Evolutionary conservation across 2,113 vertebrate species (phyloP), one percentile per base, ranked within the genome.

Genomic region (Steatornis caripensis): DNA sequence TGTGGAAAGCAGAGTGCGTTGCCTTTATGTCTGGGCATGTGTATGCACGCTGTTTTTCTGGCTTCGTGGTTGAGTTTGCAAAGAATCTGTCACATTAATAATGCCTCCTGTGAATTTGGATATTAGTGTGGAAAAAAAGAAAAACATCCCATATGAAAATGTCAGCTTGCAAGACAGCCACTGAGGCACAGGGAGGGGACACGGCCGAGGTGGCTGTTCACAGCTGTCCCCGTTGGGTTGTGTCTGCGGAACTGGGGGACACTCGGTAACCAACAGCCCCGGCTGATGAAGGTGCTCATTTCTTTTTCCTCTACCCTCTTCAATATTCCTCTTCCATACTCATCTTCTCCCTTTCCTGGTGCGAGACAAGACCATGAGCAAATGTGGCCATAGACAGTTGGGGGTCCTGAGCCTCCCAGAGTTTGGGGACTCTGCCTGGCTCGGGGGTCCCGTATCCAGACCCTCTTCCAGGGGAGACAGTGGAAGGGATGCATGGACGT

Each of bases 181-280:
- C 54, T 0, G 3, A 69, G 71, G 68, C 6, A 5, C 1, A 4
- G 55, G 54, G 26, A 43, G 36, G 62, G 80, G 43, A 5, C 41
- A 7, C 3, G 1, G 32, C 23, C 1, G 1, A 32, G 77, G 49
- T 57, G 53, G 37, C 37, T 3, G 0, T 2, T 62, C 11, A 22
- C 24, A 32, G 39, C 39, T 79, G 34, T 54, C 36, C 78, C 45
- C 7, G 0, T 15, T 58, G 41, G n/a, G 46, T 20, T 48, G 48
- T 19, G 27, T 11, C 39, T 84, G 77, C 43, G 37, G 84, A 16
- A 3, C 29, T 10, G 17, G 37, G 83, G 61, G 19, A 22, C 53
- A 12, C 43, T 53, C 12, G 5, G 26, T 20, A n/a, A 11, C n/a
- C 5, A 17, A 5, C 9, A 66, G 70, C 46, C 53, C 45, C 57